Evolutionary conservation across 2,888 invertebrate species (phyloP).

Genomic region (Isotomurus palustris): DNA sequence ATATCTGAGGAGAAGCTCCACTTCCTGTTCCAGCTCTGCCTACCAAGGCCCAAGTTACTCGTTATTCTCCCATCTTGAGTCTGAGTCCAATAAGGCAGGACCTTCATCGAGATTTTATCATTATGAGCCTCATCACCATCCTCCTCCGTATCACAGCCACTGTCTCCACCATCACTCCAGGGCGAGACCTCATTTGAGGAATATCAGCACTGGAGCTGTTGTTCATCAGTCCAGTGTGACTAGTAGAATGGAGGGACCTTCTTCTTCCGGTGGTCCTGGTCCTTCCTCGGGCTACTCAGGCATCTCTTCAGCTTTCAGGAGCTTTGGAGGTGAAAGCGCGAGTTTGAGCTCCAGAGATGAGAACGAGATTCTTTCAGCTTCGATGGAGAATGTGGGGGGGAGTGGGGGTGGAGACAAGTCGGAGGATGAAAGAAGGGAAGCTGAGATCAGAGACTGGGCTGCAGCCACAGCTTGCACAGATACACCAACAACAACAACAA

Average conservation of each 20-base stretch:
- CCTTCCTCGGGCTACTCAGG: background rate
- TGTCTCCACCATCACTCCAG: slow-evolving; percentile 20
- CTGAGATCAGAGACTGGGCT: slow-evolving; percentile 35
- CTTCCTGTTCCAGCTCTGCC: slow-evolving; percentile 25
- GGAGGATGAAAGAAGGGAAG: slow-evolving; percentile 21
- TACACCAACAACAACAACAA: background rate
- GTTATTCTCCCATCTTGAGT: slow-evolving; percentile 12
- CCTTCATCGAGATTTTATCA: slow-evolving; percentile 32
- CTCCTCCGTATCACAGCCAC: slow-evolving; percentile 22
- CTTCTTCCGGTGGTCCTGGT: slow-evolving; percentile 15
- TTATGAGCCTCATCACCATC: slow-evolving; percentile 20
- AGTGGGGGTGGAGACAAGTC: slow-evolving; percentile 5
- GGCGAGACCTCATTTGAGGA: slow-evolving; percentile 18
- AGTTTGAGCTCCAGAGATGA: slow-evolving; percentile 34
- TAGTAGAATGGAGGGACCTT: slow-evolving; percentile 9
- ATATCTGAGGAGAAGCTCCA: slow-evolving; percentile 27
- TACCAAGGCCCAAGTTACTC: slow-evolving; percentile 16
- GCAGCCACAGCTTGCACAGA: slow-evolving; percentile 28
- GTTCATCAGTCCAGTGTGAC: too few relatives aligned
- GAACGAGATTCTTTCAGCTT: slow-evolving; percentile 22
- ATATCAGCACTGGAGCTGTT: slow-evolving; percentile 32
- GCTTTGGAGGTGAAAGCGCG: slow-evolving; percentile 11
- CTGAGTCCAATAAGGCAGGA: slow-evolving; percentile 25
- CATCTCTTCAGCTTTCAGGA: background rate
- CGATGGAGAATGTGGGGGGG: slow-evolving; percentile 10